Conservation (phyloP, 1,140 invertebrate species). For the Procambarus clarkii region DNA sequence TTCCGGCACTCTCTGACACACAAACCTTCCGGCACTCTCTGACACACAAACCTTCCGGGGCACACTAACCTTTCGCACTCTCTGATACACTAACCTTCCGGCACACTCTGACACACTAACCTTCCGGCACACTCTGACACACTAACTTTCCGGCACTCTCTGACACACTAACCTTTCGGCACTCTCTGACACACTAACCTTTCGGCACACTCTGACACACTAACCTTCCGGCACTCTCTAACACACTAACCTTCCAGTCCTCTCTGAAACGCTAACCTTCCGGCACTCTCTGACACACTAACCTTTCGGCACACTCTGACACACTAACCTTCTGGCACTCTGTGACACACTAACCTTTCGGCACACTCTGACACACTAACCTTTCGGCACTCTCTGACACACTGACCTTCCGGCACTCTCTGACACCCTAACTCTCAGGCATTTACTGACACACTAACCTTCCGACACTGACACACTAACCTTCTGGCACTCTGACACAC, state of each 20-base stretch:
- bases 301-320: too few relatives aligned
- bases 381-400: not conserved
- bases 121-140: not conserved
- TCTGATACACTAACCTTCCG: not conserved
- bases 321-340: too few relatives aligned
- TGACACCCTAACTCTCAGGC: not conserved
- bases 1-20: too few relatives aligned
- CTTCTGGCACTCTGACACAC: too few relatives aligned
- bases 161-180: not conserved
- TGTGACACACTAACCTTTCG: too few relatives aligned
- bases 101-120: not conserved
- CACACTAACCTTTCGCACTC: not conserved
- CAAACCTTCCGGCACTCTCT: too few relatives aligned
- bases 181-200: not conserved
- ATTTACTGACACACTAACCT: not conserved
- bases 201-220: not conserved
- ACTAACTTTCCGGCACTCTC: not conserved
- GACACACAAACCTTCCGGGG: too few relatives aligned
- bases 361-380: not conserved
- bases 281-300: not conserved
- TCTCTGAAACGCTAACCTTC: not conserved
- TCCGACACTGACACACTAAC: too few relatives aligned
- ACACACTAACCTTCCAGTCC: not conserved
- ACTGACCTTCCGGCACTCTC: too few relatives aligned
- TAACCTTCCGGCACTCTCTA: not conserved